phyloP scores from a whole-genome alignment of 2,797 vertebrate genomes.

The Simalia tracyae region DNA sequence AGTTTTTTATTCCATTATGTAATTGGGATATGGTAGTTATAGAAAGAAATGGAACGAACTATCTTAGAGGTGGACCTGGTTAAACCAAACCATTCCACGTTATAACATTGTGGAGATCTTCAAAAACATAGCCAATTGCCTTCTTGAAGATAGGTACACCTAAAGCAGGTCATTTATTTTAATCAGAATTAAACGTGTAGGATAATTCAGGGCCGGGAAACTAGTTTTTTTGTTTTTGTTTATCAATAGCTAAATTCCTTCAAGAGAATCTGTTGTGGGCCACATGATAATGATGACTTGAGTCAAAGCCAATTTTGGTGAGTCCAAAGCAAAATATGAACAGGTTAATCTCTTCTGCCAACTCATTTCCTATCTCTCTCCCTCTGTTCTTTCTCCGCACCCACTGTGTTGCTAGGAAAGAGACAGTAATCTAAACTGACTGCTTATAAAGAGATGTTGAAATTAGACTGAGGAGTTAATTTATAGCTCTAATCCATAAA shows the following conservation, averaged over 20 bases:
- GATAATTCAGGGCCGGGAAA: background rate
- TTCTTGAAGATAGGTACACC: background rate
- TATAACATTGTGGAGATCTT: background rate
- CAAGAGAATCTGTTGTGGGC: background rate
- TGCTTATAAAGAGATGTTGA: background rate
- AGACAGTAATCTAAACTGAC: background rate
- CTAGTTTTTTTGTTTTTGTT: background rate
- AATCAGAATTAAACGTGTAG: background rate
- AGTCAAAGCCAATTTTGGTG: background rate
- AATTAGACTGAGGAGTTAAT: background rate
- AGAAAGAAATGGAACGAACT: background rate
- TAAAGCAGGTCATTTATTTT: background rate
- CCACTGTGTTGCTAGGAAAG: background rate
- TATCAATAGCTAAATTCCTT: background rate
- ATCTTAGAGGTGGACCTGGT: too few relatives aligned
- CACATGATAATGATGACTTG: background rate
- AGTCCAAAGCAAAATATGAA: background rate
- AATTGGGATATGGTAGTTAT: background rate
- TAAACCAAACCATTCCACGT: background rate
- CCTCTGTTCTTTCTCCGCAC: background rate
- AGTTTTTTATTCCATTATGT: background rate
- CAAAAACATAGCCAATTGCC: too few relatives aligned
- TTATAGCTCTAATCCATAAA: constrained; percentile 2
- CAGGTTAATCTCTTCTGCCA: background rate
- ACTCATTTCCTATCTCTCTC: background rate